Evolutionary conservation across 2,113 vertebrate genomes (phyloP).

Genomic region (Chrysochloris asiatica): DNA sequence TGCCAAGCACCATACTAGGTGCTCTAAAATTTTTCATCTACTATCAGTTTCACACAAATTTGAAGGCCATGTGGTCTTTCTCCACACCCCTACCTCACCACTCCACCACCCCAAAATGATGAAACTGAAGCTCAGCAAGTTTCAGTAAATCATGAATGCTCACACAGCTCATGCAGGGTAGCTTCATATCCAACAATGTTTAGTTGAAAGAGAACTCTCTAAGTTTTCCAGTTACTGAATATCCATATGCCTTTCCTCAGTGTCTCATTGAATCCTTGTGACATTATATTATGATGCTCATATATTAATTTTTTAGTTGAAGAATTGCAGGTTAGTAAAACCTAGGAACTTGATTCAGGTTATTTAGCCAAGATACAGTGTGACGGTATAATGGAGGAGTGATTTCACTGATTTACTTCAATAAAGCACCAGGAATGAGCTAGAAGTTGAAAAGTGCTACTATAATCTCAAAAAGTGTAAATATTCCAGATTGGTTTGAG

Average conservation of each 20-base stretch:
- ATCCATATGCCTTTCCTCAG: not conserved
- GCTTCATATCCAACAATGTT: not conserved
- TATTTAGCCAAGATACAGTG: not conserved
- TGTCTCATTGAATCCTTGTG: not conserved
- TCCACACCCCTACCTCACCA: too few species aligned
- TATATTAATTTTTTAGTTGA: not conserved
- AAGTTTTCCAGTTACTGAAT: not conserved
- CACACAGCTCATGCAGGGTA: not conserved
- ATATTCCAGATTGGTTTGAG: not conserved
- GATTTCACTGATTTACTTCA: not conserved
- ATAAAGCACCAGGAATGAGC: not conserved
- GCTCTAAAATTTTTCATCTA: conserved; percentile 21
- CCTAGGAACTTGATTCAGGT: not conserved
- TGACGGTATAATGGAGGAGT: not conserved
- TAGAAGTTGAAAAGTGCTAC: not conserved
- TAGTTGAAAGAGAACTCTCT: not conserved
- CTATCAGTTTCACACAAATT: not conserved
- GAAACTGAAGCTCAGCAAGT: not conserved
- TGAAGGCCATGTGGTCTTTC: not conserved
- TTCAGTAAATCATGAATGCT: not conserved
- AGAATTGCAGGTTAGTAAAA: not conserved
- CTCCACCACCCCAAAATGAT: too few species aligned
- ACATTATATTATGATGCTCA: not conserved
- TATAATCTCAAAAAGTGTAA: not conserved
- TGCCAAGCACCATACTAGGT: not conserved